Conservation (phyloP, 1,140 invertebrate species). For the Panulirus ornatus region DNA sequence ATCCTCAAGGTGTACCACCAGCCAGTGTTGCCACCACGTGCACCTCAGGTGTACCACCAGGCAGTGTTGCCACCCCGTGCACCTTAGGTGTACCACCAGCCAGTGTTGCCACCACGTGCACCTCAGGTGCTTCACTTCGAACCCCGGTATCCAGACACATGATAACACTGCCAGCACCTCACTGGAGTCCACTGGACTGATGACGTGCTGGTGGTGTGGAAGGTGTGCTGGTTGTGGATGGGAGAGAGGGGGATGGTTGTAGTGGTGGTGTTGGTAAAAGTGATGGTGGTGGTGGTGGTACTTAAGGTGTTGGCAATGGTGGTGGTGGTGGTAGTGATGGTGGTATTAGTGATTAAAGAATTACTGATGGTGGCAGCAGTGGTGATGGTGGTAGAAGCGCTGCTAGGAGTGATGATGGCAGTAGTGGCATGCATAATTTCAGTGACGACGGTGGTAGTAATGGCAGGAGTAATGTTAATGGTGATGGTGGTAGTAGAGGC, state of each 20-base stretch:
- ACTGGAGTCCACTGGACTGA: neutral
- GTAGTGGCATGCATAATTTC: neutral
- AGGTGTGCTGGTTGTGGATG: too few species aligned
- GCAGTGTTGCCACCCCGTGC: neutral
- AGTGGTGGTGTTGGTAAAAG: neutral
- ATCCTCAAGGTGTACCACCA: too few species aligned
- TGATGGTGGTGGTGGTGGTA: constrained; percentile 11
- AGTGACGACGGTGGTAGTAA: neutral
- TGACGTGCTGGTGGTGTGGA: neutral
- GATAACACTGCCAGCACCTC: neutral
- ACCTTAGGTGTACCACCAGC: neutral
- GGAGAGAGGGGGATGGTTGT: neutral
- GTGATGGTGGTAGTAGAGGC: constrained; percentile 10
- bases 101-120: neutral
- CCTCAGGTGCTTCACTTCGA: neutral
- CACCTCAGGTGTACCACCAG: neutral
- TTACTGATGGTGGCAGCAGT: neutral
- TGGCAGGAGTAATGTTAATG: neutral
- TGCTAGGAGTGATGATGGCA: neutral
- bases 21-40: neutral
- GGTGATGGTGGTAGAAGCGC: neutral
- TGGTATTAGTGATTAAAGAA: neutral
- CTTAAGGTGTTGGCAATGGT: neutral
- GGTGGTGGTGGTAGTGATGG: constrained; percentile 1
- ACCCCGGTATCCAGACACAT: neutral